phyloP scores from a whole-genome alignment of 2,888 invertebrate species.

The Euclidia mi region DNA sequence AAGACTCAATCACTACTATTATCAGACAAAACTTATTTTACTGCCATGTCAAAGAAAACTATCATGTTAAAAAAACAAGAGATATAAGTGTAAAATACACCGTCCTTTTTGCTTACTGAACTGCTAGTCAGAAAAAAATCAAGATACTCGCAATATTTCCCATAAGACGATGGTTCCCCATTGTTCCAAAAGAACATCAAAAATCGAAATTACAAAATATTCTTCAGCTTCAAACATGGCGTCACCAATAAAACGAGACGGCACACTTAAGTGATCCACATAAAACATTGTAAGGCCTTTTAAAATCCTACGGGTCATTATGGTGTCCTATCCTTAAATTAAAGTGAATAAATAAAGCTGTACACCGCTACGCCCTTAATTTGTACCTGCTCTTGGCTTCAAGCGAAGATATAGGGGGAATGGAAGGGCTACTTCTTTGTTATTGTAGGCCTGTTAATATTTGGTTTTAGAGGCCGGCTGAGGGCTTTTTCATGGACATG shows the following conservation, averaged over 20 bases:
- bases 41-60: too few species aligned
- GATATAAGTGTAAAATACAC: too few species aligned
- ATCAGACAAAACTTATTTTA: too few species aligned
- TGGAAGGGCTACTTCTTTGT: constrained; percentile 40
- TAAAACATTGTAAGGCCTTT: constrained; percentile 48
- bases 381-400: constrained; percentile 73
- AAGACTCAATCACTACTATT: too few species aligned
- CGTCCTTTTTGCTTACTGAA: too few species aligned
- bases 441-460: too few species aligned
- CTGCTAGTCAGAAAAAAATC: too few species aligned
- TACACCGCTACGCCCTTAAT: constrained; percentile 74
- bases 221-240: background rate
- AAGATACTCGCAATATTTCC: too few species aligned
- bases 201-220: background rate
- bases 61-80: too few species aligned
- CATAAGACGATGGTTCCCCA: too few species aligned
- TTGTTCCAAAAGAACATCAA: background rate
- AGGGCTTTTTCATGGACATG: too few species aligned
- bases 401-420: constrained; percentile 31
- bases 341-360: constrained; percentile 81
- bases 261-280: constrained; percentile 16
- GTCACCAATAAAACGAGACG: constrained; percentile 10
- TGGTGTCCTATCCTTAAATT: constrained; percentile 75
- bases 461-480: too few species aligned
- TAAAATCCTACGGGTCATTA: constrained; percentile 74